Percentiles rank a stretch among this genome's conserved stretches.
These are phyloP conservation scores for Andrena bucephala DNA, from an alignment of 2,888 invertebrate genomes.

Conservation along the genomic window DNA sequence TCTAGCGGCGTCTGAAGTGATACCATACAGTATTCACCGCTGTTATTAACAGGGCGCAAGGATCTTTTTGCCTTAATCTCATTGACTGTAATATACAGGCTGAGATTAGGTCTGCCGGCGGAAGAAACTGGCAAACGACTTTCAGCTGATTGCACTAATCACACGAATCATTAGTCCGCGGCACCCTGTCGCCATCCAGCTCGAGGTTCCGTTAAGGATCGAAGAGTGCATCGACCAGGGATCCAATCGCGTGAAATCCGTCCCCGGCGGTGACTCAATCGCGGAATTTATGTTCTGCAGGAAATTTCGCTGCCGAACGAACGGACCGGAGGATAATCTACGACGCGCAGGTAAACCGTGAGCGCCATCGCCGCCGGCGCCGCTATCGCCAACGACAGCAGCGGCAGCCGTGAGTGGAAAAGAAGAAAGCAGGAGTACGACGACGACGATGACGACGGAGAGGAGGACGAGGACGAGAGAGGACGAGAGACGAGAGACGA, in stretches of 20 bases:
- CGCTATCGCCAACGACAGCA: conserved; percentile 44
- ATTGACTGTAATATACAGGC: too few relatives aligned
- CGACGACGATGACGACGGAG: conserved; percentile 29
- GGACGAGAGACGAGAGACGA: conserved; percentile 31
- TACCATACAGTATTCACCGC: too few relatives aligned
- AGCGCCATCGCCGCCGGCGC: conserved; percentile 44
- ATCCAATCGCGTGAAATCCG: conserved; percentile 1
- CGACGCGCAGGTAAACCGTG: conserved; percentile 50
- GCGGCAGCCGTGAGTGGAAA: conserved; percentile 22
- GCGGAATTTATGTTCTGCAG: conserved; percentile 75
- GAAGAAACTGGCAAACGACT: too few relatives aligned
- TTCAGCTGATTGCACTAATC: too few relatives aligned
- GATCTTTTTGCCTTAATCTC: too few relatives aligned
- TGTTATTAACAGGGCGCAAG: too few relatives aligned
- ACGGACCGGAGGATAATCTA: conserved; percentile 69
- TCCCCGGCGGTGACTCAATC: conserved; percentile 18
- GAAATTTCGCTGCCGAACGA: conserved; percentile 74
- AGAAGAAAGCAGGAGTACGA: conserved; percentile 21
- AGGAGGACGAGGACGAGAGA: conserved; percentile 32
- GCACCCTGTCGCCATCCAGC: too few relatives aligned
- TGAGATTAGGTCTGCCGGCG: too few relatives aligned
- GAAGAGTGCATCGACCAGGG: background rate
- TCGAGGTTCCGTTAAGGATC: too few relatives aligned
- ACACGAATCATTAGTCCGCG: too few relatives aligned
- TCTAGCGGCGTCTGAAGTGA: background rate